Conservation (phyloP, 2,113 vertebrate species). For the Oreamnos americanus region DNA sequence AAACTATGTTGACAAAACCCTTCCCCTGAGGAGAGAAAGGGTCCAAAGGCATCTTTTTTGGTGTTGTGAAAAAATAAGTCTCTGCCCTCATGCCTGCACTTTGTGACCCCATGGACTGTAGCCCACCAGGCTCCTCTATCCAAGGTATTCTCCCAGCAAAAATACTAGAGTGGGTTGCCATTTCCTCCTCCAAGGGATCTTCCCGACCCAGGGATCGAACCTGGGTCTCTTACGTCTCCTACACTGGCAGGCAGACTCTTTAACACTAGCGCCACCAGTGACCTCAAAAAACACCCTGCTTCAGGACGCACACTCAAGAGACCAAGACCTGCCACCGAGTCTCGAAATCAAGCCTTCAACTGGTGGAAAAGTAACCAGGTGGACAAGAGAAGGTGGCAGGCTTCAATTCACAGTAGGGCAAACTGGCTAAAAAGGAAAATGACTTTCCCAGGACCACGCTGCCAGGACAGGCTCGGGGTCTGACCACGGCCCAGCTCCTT, state of each 20-base stretch:
- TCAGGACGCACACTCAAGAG: background rate
- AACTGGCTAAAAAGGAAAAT: background rate
- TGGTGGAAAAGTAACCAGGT: background rate
- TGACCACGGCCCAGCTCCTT: background rate
- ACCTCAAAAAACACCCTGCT: background rate
- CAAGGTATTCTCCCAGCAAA: background rate
- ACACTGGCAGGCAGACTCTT: background rate
- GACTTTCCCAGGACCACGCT: background rate
- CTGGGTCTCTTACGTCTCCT: background rate
- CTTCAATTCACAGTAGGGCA: background rate
- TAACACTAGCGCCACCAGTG: background rate
- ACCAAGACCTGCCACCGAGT: background rate
- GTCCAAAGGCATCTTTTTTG: background rate
- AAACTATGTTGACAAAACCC: background rate
- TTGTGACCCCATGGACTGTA: background rate
- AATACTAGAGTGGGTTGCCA: background rate
- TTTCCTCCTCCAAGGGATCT: background rate
- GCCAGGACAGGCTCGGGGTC: background rate
- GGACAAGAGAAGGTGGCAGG: background rate
- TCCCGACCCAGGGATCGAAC: background rate
- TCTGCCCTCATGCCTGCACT: background rate
- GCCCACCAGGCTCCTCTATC: background rate
- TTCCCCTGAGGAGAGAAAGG: background rate
- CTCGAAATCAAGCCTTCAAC: background rate
- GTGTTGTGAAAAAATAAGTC: background rate